These are phyloP conservation scores for Cryptus armator DNA, from an alignment of 2,888 invertebrate genomes.

Conservation along the genomic window DNA sequence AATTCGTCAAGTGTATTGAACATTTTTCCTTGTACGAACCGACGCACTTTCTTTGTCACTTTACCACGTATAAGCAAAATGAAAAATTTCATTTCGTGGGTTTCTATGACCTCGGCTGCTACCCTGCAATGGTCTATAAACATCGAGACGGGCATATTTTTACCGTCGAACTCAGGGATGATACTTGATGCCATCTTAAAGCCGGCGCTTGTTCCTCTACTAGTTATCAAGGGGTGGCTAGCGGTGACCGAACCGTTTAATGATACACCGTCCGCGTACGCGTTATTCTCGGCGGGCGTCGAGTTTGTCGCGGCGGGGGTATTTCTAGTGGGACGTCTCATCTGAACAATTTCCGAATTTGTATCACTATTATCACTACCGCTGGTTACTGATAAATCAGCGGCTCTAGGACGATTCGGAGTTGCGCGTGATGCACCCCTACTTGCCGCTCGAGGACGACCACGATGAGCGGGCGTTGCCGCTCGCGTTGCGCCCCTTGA, in stretches of 20 bases:
- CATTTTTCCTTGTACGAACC: not conserved
- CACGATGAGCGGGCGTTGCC: not conserved
- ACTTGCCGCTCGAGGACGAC: not conserved
- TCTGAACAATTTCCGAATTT: no score
- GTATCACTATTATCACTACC: not conserved
- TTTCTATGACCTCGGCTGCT: not conserved
- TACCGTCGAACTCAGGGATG: constrained; percentile 24
- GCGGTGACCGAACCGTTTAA: not conserved
- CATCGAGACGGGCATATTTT: constrained; percentile 7
- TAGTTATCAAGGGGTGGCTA: not conserved
- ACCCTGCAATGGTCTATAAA: constrained; percentile 7
- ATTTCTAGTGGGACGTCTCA: not conserved
- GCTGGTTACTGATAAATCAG: not conserved
- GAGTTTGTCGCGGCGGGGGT: not conserved
- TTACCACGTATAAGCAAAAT: not conserved
- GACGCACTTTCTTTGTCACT: not conserved
- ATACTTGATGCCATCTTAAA: not conserved
- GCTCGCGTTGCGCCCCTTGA: not conserved
- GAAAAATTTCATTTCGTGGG: constrained; percentile 4
- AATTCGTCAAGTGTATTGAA: not conserved
- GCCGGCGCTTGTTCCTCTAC: not conserved
- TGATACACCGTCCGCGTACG: no score
- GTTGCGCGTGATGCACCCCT: not conserved
- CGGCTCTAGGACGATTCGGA: not conserved
- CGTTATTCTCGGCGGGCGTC: not conserved